These are phyloP conservation scores for Acrobeloides nanus DNA, from an alignment of 2,888 invertebrate genomes.

Conservation along the genomic window DNA sequence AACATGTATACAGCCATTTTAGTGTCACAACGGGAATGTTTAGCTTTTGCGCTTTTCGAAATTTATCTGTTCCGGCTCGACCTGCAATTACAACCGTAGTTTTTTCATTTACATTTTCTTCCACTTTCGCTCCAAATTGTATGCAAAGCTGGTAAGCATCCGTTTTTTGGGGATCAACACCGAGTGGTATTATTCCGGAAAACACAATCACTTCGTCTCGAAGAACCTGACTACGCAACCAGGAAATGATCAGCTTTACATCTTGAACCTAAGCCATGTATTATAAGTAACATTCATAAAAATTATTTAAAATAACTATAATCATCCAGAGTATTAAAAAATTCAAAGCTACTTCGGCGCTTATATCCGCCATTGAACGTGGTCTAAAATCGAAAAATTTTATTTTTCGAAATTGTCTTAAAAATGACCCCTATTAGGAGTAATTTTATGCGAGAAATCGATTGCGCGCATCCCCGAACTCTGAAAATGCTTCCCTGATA, in stretches of 20 bases:
- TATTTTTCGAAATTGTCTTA: too few species aligned
- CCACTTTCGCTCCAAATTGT: conserved; percentile 41
- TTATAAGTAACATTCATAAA: neutral
- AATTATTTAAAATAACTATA: too few species aligned
- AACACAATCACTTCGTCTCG: conserved; percentile 36
- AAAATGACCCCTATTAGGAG: too few species aligned
- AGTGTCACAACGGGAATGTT: conserved; percentile 37
- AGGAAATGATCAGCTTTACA: conserved; percentile 30
- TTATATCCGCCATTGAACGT: too few species aligned
- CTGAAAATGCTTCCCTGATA: too few species aligned
- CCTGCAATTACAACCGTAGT: conserved; percentile 81
- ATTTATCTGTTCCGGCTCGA: conserved; percentile 44
- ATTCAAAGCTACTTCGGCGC: too few species aligned
- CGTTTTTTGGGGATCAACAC: conserved; percentile 24
- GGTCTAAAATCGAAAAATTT: too few species aligned
- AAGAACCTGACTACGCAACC: conserved; percentile 32
- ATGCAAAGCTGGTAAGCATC: conserved; percentile 33
- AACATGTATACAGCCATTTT: too few species aligned
- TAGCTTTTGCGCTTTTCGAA: conserved; percentile 29
- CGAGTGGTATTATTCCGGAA: conserved; percentile 41
- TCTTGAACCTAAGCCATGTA: conserved; percentile 11
- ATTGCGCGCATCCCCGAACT: too few species aligned
- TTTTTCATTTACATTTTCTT: conserved; percentile 25
- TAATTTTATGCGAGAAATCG: too few species aligned
- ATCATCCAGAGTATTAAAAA: too few species aligned